Base-by-base conservation (phyloP, 1,140 invertebrate genomes). In the Calephelis nemesis region DNA sequence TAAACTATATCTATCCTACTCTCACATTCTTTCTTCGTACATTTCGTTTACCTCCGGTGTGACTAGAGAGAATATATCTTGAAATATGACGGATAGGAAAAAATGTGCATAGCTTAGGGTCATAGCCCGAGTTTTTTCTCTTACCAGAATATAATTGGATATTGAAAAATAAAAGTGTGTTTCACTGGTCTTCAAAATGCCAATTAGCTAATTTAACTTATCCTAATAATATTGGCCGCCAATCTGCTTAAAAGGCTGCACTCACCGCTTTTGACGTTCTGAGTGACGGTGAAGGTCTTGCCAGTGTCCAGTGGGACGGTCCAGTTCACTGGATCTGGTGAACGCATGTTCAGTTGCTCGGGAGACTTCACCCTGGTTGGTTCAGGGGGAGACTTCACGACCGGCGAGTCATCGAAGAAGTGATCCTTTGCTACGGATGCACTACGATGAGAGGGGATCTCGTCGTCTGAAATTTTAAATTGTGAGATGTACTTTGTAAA, bases 271-370 rank as follows among this genome's bases (percentile, higher is more conserved):
- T 95, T 95, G 74, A 97, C 96, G 92, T 97, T 97, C 92, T 97
- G 97, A 47, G 97, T 97, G 73, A 97, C 97, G 54, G 97, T 97
- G 89, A 98, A 97, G 7, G 96, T 97, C 93, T 97, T 97, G 70
- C 97, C 97, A 69, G 97, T 98, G 87, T 98, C 97, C 74, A 98
- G 93, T 62, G 97, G 97, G 67, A 98, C 97, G 19, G 97, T 98
- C 97, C 97, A 98, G 88, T 98, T 98, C 78, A 98, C 97, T 64
- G 97, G 96, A 89, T 97, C 97, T 7, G 97, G 97, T 9, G 96
- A 97, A 63, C 96, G 94, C 94, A 98, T 96, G 78, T 97, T 95
- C 91, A 97, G 96, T 85, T 98, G 97, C 89, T 98, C 97, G 7
- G 97, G 97, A 3, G 97, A 98, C 92, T 98, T 98, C 65, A 98